Evolutionary conservation across 2,888 invertebrate species (phyloP).

Genomic region (Hoplodrina blanda): DNA sequence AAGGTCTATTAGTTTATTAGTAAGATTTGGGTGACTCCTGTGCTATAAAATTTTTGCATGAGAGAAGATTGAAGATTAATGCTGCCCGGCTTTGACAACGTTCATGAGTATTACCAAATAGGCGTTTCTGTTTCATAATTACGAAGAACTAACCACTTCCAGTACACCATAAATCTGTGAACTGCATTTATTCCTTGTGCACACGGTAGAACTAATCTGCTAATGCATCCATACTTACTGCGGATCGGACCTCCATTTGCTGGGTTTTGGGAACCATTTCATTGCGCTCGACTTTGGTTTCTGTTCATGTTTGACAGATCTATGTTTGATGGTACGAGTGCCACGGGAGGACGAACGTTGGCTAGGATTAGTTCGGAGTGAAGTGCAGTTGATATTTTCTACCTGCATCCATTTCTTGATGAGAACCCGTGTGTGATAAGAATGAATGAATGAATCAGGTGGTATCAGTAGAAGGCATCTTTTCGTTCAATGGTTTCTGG

Average conservation of each 20-base stretch:
- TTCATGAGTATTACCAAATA: too few relatives aligned
- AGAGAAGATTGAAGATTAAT: too few relatives aligned
- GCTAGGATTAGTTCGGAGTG: conserved; percentile 25
- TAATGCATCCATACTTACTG: conserved; percentile 73
- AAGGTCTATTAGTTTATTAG: too few relatives aligned
- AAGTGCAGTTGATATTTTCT: conserved; percentile 32
- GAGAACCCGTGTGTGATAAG: conserved; percentile 16
- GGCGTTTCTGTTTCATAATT: too few relatives aligned
- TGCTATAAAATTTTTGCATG: too few relatives aligned
- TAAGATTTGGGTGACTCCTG: too few relatives aligned
- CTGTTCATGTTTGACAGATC: conserved; percentile 48
- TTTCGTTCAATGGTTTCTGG: conserved; percentile 12
- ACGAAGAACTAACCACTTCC: conserved; percentile 38
- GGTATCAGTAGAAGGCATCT: not conserved
- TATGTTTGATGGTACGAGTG: conserved; percentile 32
- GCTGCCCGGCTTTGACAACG: too few relatives aligned
- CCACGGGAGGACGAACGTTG: conserved; percentile 12
- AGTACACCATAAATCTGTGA: conserved; percentile 25
- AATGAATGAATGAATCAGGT: conserved; percentile 28
- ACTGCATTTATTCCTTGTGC: conserved; percentile 64
- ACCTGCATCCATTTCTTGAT: conserved; percentile 41
- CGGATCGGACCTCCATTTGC: conserved; percentile 51
- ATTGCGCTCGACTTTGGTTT: conserved; percentile 49
- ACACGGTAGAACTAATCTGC: conserved; percentile 73
- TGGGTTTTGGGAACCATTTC: conserved; percentile 57